Evolutionary conservation across 2,113 vertebrate species (phyloP), one percentile per base, ranked within the genome.

Genomic region (Eretmochelys imbricata): DNA sequence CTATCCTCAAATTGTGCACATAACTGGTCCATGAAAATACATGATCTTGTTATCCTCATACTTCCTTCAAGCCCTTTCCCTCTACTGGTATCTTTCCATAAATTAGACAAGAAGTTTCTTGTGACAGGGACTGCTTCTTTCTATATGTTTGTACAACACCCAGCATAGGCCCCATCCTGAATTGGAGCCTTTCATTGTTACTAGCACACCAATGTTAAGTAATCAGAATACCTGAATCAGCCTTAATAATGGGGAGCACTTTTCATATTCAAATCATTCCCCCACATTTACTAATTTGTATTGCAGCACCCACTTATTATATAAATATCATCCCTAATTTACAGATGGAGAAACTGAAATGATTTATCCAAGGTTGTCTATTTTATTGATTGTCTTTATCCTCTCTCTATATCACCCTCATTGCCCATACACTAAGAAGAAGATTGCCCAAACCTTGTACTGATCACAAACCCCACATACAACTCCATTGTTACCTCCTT

Each of bases 381-480:
- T n/a, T 91, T 85, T 83, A 31, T 10, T 91, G n/a, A 54, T 54
- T 17, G 12, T 82, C 86, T 85, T 93, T 89, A n/a, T 89, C 82
- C 31, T 76, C 3, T 91, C 8, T 38, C 54, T 49, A 81, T 93
- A 78, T 22, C 25, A 78, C 75, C 38, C 5, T 46, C 75, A 25
- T 78, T 48, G 42, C 25, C 42, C 10, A 14, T 31, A 59, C 4
- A 8, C 27, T 59, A 31, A 31, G 57, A 14, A 57, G 24, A 57
- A 31, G 29, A 59, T 29, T 59, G 57, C 42, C 42, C 22, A 27
- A 48, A 59, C 4, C 20, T 80, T 78, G 69, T 46, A 82, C 31
- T 0, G 0, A 38, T 89, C 65, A 85, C 75, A 82, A 94, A 80
- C 69, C 19, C 80, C 22, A 78, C 5, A 88, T 57, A 46, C 13